Percentiles rank a stretch among this genome's conserved stretches.
These are phyloP conservation scores for Ormyrus nitidulus DNA, from an alignment of 2,888 invertebrate species.

Conservation along the genomic window DNA sequence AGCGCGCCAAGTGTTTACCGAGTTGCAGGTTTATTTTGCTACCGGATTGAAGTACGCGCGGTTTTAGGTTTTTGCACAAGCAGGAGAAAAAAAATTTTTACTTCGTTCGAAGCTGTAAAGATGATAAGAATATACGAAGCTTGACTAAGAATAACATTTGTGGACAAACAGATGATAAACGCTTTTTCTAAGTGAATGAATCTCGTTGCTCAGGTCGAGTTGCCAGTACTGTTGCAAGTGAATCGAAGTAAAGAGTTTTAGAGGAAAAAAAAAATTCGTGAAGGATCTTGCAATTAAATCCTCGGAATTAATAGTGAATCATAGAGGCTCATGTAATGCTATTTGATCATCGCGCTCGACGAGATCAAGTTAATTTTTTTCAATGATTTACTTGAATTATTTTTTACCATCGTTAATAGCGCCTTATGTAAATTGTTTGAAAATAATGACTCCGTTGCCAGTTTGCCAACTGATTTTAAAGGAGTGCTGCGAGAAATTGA, in stretches of 20 bases:
- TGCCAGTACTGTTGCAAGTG: not conserved
- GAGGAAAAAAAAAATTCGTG: conserved; percentile 17
- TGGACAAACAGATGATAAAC: too few relatives aligned
- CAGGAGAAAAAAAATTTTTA: too few relatives aligned
- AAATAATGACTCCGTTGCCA: conserved; percentile 14
- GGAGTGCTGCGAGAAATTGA: conserved; percentile 25
- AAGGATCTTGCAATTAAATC: conserved; percentile 36
- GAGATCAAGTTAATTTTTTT: conserved; percentile 26
- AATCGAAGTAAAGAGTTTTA: conserved; percentile 13
- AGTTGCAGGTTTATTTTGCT: not conserved
- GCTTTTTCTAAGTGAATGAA: too few relatives aligned
- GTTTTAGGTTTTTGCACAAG: too few relatives aligned
- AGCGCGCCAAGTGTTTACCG: not conserved
- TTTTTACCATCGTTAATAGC: not conserved
- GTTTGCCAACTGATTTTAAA: conserved; percentile 5
- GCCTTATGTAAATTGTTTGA: conserved; percentile 22
- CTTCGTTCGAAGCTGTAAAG: too few relatives aligned
- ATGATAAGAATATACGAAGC: not conserved
- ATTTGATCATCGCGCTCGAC: conserved; percentile 26
- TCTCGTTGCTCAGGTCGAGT: not conserved
- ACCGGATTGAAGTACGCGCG: not conserved
- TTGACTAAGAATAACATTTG: too few relatives aligned
- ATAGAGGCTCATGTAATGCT: conserved; percentile 22
- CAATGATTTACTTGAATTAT: conserved; percentile 32
- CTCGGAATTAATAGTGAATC: conserved; percentile 40